Percentiles rank a stretch among this genome's conserved stretches.
phyloP scores from a whole-genome alignment of 2,113 vertebrate species.

The Coregonus clupeaformis region DNA sequence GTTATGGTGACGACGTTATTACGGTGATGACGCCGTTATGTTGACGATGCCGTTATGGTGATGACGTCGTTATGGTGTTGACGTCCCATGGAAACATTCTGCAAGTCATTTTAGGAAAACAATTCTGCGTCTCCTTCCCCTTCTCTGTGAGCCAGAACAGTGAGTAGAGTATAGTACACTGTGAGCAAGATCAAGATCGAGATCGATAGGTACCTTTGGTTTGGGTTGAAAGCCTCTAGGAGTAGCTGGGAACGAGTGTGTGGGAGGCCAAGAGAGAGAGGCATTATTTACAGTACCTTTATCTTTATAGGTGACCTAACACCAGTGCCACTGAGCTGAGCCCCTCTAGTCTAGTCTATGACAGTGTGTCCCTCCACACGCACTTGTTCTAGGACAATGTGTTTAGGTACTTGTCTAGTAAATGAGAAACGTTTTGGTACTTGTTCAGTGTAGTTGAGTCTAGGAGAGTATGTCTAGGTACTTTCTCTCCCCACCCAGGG shows the following conservation, averaged over 20 bases:
- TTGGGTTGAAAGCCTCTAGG: conserved; percentile 35
- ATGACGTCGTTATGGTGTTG: not conserved
- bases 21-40: not conserved
- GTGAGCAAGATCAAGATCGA: not conserved
- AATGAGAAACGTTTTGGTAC: no score
- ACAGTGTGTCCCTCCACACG: no score
- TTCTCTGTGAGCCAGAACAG: not conserved
- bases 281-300: no score
- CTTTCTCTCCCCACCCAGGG: no score
- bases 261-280: not conserved
- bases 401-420: no score
- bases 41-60: conserved; percentile 7
- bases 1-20: not conserved
- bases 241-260: not conserved
- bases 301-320: no score
- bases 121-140: not conserved
- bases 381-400: no score
- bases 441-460: no score
- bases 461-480: no score
- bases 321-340: no score
- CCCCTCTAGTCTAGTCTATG: no score
- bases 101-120: not conserved
- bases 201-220: conserved; percentile 68
- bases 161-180: not conserved
- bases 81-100: not conserved